phyloP scores from a whole-genome alignment of 2,797 vertebrate genomes.

The Kryptolebias ocellatus region DNA sequence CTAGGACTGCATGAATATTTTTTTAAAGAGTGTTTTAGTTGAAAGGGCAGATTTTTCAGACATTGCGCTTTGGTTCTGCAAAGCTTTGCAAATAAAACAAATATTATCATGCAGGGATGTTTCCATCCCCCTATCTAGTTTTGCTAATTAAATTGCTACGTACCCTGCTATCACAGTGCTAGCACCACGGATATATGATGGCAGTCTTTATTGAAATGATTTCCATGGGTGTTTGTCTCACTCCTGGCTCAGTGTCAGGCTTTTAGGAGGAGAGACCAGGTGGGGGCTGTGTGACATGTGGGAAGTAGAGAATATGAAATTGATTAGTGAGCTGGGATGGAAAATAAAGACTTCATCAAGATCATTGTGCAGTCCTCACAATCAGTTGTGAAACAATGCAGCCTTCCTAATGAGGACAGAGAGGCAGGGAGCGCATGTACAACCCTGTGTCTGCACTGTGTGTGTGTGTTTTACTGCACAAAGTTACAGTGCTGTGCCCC shows the following conservation, averaged over 20 bases:
- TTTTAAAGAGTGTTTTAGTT: conserved; percentile 46
- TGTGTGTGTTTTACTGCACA: conserved; percentile 11
- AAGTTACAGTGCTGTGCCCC: conserved; percentile 18
- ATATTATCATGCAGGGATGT: conserved; percentile 47
- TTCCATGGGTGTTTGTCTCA: conserved; percentile 76
- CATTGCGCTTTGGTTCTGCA: conserved; percentile 30
- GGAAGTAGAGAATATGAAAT: conserved; percentile 68
- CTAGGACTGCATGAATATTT: conserved; percentile 57
- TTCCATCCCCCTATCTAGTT: conserved; percentile 54
- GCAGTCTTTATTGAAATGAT: conserved; percentile 71
- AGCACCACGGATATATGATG: conserved; percentile 63
- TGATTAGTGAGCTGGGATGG: conserved; percentile 76
- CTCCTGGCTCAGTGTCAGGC: conserved; percentile 68
- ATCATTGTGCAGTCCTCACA: conserved; percentile 73
- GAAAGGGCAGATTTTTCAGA: conserved; percentile 30
- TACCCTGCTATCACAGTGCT: conserved; percentile 60
- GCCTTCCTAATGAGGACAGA: conserved; percentile 66
- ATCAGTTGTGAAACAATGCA: conserved; percentile 73
- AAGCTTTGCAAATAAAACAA: conserved; percentile 43
- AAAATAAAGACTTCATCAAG: conserved; percentile 79
- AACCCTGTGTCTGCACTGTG: conserved; percentile 42
- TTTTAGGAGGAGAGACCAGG: conserved; percentile 57
- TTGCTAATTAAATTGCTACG: conserved; percentile 71
- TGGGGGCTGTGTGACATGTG: conserved; percentile 13
- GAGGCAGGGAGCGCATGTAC: conserved; percentile 39